Base-by-base conservation (phyloP, 2,888 invertebrate genomes). In the Drosophila mimica region DNA sequence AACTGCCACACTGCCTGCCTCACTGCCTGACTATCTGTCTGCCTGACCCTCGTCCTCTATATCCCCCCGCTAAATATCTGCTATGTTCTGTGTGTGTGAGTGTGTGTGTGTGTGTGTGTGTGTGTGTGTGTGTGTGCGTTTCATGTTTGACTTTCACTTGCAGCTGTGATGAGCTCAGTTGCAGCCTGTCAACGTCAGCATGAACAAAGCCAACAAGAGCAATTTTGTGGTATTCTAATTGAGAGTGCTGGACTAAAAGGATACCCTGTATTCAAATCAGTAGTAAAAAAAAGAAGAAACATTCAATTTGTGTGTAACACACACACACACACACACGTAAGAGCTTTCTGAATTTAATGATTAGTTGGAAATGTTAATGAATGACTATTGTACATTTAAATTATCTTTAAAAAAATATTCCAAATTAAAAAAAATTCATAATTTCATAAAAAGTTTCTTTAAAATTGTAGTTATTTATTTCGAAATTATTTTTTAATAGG, bases 141-240 rank as follows among this genome's bases (percentile, higher is more conserved):
- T 74, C 82, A 72, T 86, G 78, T 86, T 89, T 79, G 84, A 89
- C 86, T 86, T 86, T 86, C 89, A 89, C 87, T 89, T 72, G 87
- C 89, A 86, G 82, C 82, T 85, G 83, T 75, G 89, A 86, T 81
- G 87, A 74, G 78, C 68, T 67, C 59, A 52, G 63, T 54, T 73
- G 78, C 74, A 25, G 78, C 72, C 77, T 81, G 77, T 79, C 81
- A 79, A 58, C 79, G 77, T 61, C 86, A 85, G 67, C 73, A 68
- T 69, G 57, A 51, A 30, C 73, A 67, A 53, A 25, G 30, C 43
- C 62, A 57, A 62, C 54, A 61, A n/a, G 49, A 74, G 40, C 53
- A 68, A 51, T 49, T 28, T 17, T 6, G 33, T 20, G 40, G 25
- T 17, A 20, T 33, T 49, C 38, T 25, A 17, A 20, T 9, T 8